Evolutionary conservation across 2,888 invertebrate species (phyloP), one percentile per base, ranked within the genome.

Genomic region (Polietes domitor): DNA sequence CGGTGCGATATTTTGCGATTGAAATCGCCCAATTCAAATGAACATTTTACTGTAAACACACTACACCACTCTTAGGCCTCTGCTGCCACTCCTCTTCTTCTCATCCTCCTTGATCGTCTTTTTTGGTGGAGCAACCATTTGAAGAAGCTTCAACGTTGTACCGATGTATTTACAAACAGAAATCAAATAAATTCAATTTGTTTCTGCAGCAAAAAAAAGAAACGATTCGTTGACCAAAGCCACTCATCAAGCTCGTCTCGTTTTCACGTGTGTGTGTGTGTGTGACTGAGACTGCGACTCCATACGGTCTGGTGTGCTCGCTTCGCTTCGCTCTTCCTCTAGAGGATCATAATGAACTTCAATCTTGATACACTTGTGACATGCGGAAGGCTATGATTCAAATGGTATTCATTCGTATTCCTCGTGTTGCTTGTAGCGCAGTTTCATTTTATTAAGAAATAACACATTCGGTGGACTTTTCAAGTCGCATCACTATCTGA

Each of bases 1-100:
- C 61, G 76, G 81, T 68, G 77, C 74, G 77, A 77, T 89, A 89
- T 89, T 90, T 89, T 89, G 90, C 90, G 90, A 90, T 90, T 89
- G 88, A 89, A 89, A 90, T 90, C 90, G 87, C 86, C 87, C 87
- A 26, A 43, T 68, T 68, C 68, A 68, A 43, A 68, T 68, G 68
- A 41, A 68, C 68, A 68, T 68, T 68, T 68, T 68, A 43, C 68
- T 41, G 68, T 68, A 68, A 68, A 43, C n/a, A n/a, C n/a, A n/a
- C n/a, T n/a, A n/a, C n/a, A n/a, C n/a, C n/a, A n/a, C 68, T 21
- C 68, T 68, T 24, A 24, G 15, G 15, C 15, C 1, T 2, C 15
- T 53, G 26, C 0, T 9, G 53, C n/a, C 47, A n/a, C n/a, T 15
- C 15, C n/a, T 47, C 47, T n/a, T n/a, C n/a, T n/a, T n/a, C n/a